These are phyloP conservation scores for Typhlichthys eigenmanni DNA, from an alignment of 2,797 vertebrate species.

Conservation along the genomic window DNA sequence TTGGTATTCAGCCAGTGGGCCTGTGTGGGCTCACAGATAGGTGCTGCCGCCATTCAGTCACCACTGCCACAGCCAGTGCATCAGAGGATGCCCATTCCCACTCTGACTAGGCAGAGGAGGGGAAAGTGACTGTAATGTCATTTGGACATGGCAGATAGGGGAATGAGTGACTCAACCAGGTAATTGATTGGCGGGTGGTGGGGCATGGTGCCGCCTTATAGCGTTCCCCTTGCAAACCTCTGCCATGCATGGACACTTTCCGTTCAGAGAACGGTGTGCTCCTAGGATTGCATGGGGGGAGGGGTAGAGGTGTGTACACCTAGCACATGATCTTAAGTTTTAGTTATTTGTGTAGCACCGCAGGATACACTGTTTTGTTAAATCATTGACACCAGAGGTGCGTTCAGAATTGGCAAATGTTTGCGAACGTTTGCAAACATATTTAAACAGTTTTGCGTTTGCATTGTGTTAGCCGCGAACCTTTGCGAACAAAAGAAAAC, in stretches of 20 bases:
- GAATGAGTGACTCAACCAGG: slow-evolving; percentile 37
- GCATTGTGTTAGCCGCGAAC: too few relatives aligned
- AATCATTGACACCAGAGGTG: too few relatives aligned
- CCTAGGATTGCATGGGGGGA: too few relatives aligned
- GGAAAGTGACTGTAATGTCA: slow-evolving; percentile 49
- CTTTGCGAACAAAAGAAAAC: too few relatives aligned
- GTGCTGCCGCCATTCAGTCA: slow-evolving; percentile 6
- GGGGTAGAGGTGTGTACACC: too few relatives aligned
- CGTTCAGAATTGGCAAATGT: too few relatives aligned
- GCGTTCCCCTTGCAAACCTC: slow-evolving; percentile 8
- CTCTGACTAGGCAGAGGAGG: slow-evolving; percentile 22
- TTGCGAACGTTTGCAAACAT: too few relatives aligned
- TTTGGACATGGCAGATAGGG: slow-evolving; percentile 43
- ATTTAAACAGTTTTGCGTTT: too few relatives aligned
- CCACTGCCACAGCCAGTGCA: slow-evolving; percentile 21
- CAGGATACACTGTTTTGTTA: too few relatives aligned
- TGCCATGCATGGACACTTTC: slow-evolving; percentile 15
- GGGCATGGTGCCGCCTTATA: slow-evolving; percentile 23
- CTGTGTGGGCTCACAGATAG: slow-evolving; percentile 33
- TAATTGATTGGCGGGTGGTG: slow-evolving; percentile 49
- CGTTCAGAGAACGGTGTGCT: too few relatives aligned
- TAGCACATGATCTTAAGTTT: too few relatives aligned
- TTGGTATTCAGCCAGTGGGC: slow-evolving; percentile 57
- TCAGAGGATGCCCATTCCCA: background rate
- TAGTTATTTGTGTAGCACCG: too few relatives aligned